These are phyloP conservation scores for Schrankia costaestrigalis DNA, from an alignment of 2,888 invertebrate species.

Conservation along the genomic window DNA sequence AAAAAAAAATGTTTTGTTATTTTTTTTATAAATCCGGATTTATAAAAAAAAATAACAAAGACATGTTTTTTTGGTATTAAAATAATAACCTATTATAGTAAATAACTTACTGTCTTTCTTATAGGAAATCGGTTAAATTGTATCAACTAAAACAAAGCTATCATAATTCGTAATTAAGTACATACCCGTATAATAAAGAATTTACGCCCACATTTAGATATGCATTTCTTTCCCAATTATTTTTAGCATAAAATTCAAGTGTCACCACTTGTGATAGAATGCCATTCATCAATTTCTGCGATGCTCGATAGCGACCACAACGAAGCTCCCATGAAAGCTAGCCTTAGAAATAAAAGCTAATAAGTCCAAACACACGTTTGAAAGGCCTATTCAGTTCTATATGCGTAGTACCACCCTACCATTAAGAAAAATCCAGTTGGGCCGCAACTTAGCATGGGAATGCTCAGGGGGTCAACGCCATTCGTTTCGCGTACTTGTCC, in stretches of 20 bases:
- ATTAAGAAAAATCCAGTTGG: conserved; percentile 74
- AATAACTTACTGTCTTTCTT: too few relatives aligned
- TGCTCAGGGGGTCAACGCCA: conserved; percentile 78
- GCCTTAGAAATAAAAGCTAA: conserved; percentile 73
- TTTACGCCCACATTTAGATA: too few relatives aligned
- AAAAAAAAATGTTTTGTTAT: too few relatives aligned
- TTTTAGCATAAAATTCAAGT: conserved; percentile 14
- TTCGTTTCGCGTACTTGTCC: conserved; percentile 76
- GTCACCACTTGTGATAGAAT: conserved; percentile 30
- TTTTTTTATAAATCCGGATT: too few relatives aligned
- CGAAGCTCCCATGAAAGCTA: conserved; percentile 60
- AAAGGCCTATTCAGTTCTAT: conserved; percentile 66
- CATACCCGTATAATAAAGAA: too few relatives aligned
- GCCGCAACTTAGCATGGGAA: conserved; percentile 69
- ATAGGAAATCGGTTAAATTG: too few relatives aligned
- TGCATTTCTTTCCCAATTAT: too few relatives aligned
- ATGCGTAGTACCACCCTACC: conserved; percentile 65
- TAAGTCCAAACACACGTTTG: conserved; percentile 68
- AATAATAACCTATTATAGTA: too few relatives aligned
- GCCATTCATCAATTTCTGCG: conserved; percentile 35
- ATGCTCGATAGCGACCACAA: conserved; percentile 27
- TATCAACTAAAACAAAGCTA: too few relatives aligned
- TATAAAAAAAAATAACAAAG: too few relatives aligned
- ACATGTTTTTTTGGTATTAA: too few relatives aligned
- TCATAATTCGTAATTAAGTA: too few relatives aligned